phyloP scores from a whole-genome alignment of 2,888 invertebrate genomes.

The Chrysodeixis includens region DNA sequence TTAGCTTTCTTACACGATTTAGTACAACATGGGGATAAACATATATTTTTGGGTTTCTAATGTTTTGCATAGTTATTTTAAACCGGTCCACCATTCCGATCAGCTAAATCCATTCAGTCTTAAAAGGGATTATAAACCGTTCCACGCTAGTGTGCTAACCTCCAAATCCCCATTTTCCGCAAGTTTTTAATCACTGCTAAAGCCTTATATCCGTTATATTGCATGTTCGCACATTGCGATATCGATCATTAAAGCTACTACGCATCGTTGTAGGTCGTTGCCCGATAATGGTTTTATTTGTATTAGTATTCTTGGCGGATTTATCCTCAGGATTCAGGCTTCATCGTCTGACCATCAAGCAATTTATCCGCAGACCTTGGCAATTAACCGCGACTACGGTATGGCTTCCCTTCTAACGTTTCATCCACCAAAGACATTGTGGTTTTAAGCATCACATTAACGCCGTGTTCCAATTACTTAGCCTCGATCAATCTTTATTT shows the following conservation, averaged over 20 bases:
- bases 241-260: not conserved
- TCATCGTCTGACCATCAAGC: conserved; percentile 31
- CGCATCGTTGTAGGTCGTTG: conserved; percentile 25
- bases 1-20: too few relatives aligned
- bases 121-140: not conserved
- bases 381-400: conserved; percentile 66
- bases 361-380: conserved; percentile 53
- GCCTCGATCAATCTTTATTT: conserved; percentile 64
- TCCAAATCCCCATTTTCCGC: not conserved
- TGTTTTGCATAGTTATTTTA: not conserved
- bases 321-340: conserved; percentile 16
- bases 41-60: not conserved
- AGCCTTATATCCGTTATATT: conserved; percentile 1
- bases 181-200: not conserved
- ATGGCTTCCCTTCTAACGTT: conserved; percentile 75
- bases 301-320: not conserved
- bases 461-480: conserved; percentile 65
- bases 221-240: not conserved
- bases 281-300: conserved; percentile 29
- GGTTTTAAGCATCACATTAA: conserved; percentile 69
- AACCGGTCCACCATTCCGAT: not conserved
- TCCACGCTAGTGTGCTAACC: not conserved
- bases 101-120: not conserved
- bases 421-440: conserved; percentile 69
- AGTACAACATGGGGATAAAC: too few relatives aligned